A percentile compares a stretch with the other conserved stretches of the same genome.
Conservation (phyloP, 2,113 vertebrate genomes). For the Peromyscus californicus region DNA sequence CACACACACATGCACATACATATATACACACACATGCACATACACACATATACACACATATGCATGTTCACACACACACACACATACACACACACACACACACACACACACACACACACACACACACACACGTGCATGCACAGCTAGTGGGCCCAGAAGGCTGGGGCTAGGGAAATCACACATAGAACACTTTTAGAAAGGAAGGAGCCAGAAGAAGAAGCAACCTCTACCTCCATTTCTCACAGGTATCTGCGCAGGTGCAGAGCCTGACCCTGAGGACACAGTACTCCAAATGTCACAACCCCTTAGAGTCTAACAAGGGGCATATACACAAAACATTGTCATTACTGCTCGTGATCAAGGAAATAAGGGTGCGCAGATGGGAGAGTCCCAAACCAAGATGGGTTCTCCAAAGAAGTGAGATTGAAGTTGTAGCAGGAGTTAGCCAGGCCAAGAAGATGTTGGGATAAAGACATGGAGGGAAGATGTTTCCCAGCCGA, state of each 20-base stretch:
- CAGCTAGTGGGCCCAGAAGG: background rate
- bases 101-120: no score
- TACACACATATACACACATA: background rate
- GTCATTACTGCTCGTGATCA: background rate
- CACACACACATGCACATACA: background rate
- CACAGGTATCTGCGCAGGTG: background rate
- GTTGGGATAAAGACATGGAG: background rate
- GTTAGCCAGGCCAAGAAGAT: background rate
- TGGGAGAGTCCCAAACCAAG: background rate
- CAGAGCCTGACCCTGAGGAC: background rate
- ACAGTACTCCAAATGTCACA: background rate
- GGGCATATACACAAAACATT: background rate
- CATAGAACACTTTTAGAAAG: background rate
- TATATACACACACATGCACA: background rate
- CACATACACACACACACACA: background rate
- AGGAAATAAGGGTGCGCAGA: background rate
- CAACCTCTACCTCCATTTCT: background rate
- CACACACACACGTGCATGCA: no score
- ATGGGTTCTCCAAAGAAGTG: background rate
- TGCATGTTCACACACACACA: background rate
- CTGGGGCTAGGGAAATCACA: background rate
- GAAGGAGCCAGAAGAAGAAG: background rate
- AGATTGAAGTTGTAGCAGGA: background rate
- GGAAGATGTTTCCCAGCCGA: background rate
- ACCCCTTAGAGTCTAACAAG: background rate